Percentiles rank a stretch among this genome's conserved stretches.
Evolutionary conservation across 1,140 invertebrate species (phyloP).

Genomic region (Thaumetopoea pityocampa): DNA sequence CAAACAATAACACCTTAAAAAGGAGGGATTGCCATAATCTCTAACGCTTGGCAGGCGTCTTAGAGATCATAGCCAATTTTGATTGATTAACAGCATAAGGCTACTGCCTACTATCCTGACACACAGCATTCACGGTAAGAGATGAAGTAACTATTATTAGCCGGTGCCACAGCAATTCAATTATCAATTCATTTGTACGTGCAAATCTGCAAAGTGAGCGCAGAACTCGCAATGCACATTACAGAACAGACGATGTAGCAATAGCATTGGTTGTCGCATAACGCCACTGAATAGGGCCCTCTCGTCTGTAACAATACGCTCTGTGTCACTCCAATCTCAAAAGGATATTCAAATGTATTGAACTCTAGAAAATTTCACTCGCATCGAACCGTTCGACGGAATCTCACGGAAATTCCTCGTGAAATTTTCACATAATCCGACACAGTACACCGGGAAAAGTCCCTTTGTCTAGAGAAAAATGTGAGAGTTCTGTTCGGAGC

Average conservation of each 20-base stretch:
- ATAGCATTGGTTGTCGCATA: constrained; percentile 42
- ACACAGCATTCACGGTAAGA: too few species aligned
- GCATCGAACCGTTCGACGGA: constrained; percentile 36
- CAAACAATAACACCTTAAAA: too few species aligned
- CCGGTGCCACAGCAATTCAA: too few species aligned
- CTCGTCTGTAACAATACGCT: constrained; percentile 59
- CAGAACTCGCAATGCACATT: too few species aligned
- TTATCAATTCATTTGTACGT: too few species aligned
- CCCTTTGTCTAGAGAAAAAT: constrained; percentile 38
- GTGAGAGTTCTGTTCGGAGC: constrained; percentile 18
- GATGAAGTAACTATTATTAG: too few species aligned
- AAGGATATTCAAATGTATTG: constrained; percentile 66
- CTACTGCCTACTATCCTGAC: too few species aligned
- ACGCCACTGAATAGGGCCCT: constrained; percentile 46
- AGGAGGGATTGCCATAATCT: too few species aligned
- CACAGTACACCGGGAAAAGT: constrained; percentile 19
- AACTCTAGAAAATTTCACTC: constrained; percentile 48
- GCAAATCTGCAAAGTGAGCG: too few species aligned
- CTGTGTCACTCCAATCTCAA: constrained; percentile 63
- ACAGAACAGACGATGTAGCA: constrained; percentile 35
- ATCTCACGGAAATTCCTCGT: constrained; percentile 33
- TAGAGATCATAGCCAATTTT: too few species aligned
- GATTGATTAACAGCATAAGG: too few species aligned
- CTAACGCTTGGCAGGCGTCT: too few species aligned
- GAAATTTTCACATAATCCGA: constrained; percentile 44